These are phyloP conservation scores for Takifugu bimaculatus DNA, from an alignment of 2,113 vertebrate species.

Conservation along the genomic window DNA sequence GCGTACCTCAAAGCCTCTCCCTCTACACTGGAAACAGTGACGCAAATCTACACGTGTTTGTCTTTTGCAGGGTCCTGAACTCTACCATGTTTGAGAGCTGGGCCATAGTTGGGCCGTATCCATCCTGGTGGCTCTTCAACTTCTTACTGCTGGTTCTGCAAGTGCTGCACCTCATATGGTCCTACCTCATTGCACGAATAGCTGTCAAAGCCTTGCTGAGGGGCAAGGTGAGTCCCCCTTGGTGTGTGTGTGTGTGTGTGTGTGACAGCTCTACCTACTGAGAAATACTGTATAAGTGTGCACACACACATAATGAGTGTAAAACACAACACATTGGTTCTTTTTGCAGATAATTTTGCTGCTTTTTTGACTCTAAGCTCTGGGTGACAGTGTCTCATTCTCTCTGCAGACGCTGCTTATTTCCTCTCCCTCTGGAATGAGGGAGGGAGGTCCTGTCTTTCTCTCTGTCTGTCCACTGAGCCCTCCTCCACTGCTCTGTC, in stretches of 20 bases:
- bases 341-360: constrained; percentile 14
- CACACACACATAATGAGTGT: too few relatives aligned
- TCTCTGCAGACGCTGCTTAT: constrained; percentile 66
- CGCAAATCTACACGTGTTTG: background rate
- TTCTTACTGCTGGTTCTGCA: constrained; percentile 84
- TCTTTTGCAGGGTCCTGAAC: constrained; percentile 84
- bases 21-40: background rate
- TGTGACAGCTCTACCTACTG: background rate
- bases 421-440: constrained; percentile 61
- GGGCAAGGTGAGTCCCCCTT: constrained; percentile 82
- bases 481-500: constrained; percentile 44
- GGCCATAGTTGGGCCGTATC: constrained; percentile 88
- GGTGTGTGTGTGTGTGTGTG: too few relatives aligned
- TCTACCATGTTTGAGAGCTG: constrained; percentile 95
- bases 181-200: constrained; percentile 88
- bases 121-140: constrained; percentile 97
- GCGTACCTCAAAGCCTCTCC: too few relatives aligned
- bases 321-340: background rate
- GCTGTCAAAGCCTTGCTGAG: constrained; percentile 85
- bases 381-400: constrained; percentile 47
- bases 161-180: constrained; percentile 91
- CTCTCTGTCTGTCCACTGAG: constrained; percentile 64
- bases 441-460: constrained; percentile 59
- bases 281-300: too few relatives aligned
- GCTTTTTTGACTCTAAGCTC: constrained; percentile 13